Evolutionary conservation across 2,888 invertebrate species (phyloP).

Genomic region (Lutraria lutraria): DNA sequence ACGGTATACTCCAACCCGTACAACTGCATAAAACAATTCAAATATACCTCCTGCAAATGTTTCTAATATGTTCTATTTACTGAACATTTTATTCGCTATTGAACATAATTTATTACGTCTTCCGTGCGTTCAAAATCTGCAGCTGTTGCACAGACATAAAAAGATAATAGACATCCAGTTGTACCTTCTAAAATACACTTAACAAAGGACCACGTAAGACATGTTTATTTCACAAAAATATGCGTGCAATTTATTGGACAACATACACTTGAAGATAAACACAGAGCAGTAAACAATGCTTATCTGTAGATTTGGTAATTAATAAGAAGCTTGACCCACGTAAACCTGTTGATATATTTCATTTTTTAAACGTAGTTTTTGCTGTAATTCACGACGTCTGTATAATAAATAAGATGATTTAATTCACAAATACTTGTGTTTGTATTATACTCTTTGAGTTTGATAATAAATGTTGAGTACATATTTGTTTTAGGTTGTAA

Average conservation of each 20-base stretch:
- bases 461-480: background rate
- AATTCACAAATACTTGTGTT: background rate
- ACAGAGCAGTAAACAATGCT: background rate
- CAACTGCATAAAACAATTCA: no score
- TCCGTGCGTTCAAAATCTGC: no score
- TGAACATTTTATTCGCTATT: no score
- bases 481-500: background rate
- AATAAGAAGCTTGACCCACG: background rate
- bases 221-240: background rate
- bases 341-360: background rate
- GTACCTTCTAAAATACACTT: background rate
- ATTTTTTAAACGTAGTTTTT: background rate
- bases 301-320: background rate
- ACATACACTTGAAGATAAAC: background rate
- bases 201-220: background rate
- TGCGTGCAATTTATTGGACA: background rate
- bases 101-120: no score
- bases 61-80: no score
- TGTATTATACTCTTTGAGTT: background rate
- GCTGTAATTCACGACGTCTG: background rate
- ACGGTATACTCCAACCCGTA: no score
- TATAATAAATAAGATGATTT: background rate
- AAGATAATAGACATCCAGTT: background rate
- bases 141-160: background rate
- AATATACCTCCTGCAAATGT: no score